These are phyloP conservation scores for Amazona finschi DNA, from an alignment of 2,797 vertebrate genomes.

Conservation along the genomic window DNA sequence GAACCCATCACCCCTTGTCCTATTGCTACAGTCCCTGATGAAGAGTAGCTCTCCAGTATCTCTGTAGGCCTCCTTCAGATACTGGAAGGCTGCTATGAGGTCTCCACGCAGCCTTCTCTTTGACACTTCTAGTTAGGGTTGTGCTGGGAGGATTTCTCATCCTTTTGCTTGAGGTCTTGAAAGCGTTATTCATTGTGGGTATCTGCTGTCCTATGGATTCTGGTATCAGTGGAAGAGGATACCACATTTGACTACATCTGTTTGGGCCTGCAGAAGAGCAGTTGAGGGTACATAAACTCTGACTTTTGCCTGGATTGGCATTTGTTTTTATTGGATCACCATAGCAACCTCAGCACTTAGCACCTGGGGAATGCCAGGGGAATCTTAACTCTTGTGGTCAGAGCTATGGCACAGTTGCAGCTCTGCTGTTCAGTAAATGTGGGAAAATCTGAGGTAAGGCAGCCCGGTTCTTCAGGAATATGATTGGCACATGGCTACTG, in stretches of 20 bases:
- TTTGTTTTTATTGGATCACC: background rate
- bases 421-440: background rate
- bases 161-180: background rate
- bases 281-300: background rate
- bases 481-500: background rate
- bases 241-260: fast-evolving
- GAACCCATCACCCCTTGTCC: background rate
- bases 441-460: background rate
- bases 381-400: background rate
- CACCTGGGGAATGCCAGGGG: background rate
- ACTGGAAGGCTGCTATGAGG: background rate
- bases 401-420: background rate
- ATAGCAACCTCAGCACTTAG: background rate
- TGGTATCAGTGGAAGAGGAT: background rate
- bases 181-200: background rate
- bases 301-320: background rate
- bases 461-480: background rate
- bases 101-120: background rate
- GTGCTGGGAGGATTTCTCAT: background rate
- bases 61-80: background rate
- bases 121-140: background rate
- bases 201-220: background rate
- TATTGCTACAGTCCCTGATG: background rate
- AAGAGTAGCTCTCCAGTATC: background rate
- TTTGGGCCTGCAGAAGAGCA: background rate